A percentile compares a stretch with the other conserved stretches of the same genome.
Conservation (phyloP, 2,113 vertebrate genomes). For the Alces alces region DNA sequence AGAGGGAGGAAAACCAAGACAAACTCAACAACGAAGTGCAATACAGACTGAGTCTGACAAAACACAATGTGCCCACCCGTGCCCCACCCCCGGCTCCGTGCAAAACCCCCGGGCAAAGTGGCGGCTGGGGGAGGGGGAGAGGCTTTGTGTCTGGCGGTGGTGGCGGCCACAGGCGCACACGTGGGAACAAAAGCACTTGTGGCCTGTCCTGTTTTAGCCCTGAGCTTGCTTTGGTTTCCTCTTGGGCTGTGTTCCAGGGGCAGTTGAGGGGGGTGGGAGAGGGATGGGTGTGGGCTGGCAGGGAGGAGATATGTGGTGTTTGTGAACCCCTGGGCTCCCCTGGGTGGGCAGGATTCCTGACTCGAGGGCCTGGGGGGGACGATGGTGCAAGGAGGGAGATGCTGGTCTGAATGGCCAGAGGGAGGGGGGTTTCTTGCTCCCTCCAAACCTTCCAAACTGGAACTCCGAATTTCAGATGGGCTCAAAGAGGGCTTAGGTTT, state of each 20-base stretch:
- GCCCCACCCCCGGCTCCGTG: background rate
- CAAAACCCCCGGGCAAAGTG: background rate
- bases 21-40: constrained; percentile 20
- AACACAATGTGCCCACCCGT: background rate
- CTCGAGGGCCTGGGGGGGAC: background rate
- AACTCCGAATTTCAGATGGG: background rate
- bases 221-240: background rate
- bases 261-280: background rate
- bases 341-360: background rate
- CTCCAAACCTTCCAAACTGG: background rate
- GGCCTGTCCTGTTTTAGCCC: background rate
- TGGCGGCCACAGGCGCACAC: accelerated
- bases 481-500: background rate
- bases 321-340: background rate
- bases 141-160: too few relatives aligned
- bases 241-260: background rate
- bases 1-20: background rate
- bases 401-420: background rate
- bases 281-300: background rate
- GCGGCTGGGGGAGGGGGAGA: background rate
- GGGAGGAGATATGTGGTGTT: background rate
- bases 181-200: background rate
- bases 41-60: background rate
- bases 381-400: background rate
- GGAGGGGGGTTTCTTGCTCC: background rate